Percentiles rank a stretch among this genome's conserved stretches.
Evolutionary conservation across 35 echinoderm and acorn worm species (phyloP).

Genomic region (Heliocidaris erythrogramma): DNA sequence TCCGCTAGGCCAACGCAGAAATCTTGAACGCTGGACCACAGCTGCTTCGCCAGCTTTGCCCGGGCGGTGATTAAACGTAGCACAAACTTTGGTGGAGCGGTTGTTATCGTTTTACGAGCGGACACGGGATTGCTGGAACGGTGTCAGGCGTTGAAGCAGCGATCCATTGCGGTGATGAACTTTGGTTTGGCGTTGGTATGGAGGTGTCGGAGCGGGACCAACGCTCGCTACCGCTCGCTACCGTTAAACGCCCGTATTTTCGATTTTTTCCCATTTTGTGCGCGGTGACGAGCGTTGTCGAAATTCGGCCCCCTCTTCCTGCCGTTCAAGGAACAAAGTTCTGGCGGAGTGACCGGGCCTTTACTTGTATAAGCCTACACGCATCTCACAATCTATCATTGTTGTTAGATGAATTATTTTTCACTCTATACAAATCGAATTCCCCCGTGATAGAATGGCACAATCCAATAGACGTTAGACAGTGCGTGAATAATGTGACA

Average conservation of each 20-base stretch:
- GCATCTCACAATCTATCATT: too few species aligned
- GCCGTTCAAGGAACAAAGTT: slow-evolving; percentile 39
- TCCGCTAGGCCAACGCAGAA: slow-evolving; percentile 35
- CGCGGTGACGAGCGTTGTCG: slow-evolving; percentile 38
- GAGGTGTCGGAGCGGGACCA: background rate
- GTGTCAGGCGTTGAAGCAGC: slow-evolving; percentile 20
- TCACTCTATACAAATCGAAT: too few species aligned
- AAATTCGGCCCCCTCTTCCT: slow-evolving; percentile 19
- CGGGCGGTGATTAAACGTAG: slow-evolving; percentile 28
- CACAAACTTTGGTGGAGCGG: slow-evolving; percentile 40
- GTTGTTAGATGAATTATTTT: too few species aligned
- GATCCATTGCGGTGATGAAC: background rate
- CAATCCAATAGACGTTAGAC: too few species aligned
- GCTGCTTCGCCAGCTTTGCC: slow-evolving; percentile 36
- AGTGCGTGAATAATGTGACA: too few species aligned
- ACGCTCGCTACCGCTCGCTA: too few species aligned
- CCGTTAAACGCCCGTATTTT: slow-evolving; percentile 23
- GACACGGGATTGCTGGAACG: slow-evolving; percentile 39
- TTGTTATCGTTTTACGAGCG: slow-evolving; percentile 33
- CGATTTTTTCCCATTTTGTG: slow-evolving; percentile 39
- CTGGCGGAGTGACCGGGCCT: too few species aligned
- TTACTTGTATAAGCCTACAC: too few species aligned
- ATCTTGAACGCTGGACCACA: slow-evolving; percentile 30
- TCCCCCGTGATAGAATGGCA: too few species aligned
- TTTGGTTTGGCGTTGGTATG: background rate